These are phyloP conservation scores for Patella ulyssiponensis DNA, from an alignment of 2,888 invertebrate species.

Conservation along the genomic window DNA sequence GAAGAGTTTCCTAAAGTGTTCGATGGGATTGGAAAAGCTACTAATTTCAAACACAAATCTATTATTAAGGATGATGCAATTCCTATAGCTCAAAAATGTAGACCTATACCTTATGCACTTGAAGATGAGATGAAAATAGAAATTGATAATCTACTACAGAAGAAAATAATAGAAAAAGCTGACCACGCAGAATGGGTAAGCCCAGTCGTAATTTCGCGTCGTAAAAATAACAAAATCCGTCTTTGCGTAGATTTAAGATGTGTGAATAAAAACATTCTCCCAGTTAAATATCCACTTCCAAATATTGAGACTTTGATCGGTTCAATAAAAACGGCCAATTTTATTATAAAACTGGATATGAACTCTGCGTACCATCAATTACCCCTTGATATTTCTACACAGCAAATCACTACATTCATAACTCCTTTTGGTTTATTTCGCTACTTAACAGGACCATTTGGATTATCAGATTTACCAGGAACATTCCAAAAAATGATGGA, in stretches of 20 bases:
- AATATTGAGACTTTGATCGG: slow-evolving; percentile 3
- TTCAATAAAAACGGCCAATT: not conserved
- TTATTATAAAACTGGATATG: not conserved
- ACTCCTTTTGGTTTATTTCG: not conserved
- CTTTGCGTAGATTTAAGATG: not conserved
- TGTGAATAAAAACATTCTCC: slow-evolving; percentile 3
- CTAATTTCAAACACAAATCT: not conserved
- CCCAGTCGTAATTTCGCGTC: slow-evolving; percentile 1
- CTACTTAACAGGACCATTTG: not conserved
- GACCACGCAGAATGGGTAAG: slow-evolving; percentile 1
- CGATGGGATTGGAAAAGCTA: not conserved
- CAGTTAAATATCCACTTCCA: not conserved
- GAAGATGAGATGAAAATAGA: slow-evolving; percentile 6
- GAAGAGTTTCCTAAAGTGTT: not conserved
- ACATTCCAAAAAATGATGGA: slow-evolving; percentile 3
- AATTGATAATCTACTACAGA: not conserved
- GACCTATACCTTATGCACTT: slow-evolving; percentile 6
- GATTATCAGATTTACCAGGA: not conserved
- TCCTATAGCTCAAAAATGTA: not conserved
- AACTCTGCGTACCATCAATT: slow-evolving; percentile 1
- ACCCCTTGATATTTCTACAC: slow-evolving; percentile 9
- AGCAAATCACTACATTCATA: not conserved
- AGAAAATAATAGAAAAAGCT: slow-evolving; percentile 1
- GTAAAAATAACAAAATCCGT: not conserved
- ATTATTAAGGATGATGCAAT: slow-evolving; percentile 3